phyloP scores from a whole-genome alignment of 2,888 invertebrate genomes.

The Gordius sp. region DNA sequence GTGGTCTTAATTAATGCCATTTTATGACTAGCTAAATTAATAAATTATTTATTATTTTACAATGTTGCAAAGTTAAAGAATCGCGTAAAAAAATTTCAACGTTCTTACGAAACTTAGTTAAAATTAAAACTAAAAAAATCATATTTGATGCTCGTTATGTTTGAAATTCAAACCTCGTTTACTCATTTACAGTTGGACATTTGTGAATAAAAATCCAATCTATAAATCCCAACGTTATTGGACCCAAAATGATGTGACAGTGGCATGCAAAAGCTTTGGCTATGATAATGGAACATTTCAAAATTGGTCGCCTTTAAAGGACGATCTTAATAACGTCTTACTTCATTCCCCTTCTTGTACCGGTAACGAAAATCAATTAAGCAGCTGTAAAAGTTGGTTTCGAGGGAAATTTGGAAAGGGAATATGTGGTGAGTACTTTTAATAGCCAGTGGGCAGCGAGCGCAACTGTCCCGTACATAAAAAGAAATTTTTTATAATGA shows the following conservation, averaged over 20 bases:
- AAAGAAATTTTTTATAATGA: not conserved
- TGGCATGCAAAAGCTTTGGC: not conserved
- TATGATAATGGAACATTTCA: conserved; percentile 2
- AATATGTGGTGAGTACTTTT: not conserved
- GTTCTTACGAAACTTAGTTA: too few species aligned
- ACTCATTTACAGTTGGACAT: conserved; percentile 12
- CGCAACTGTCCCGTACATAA: not conserved
- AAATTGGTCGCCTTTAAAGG: not conserved
- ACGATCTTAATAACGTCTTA: not conserved
- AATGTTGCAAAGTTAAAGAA: too few species aligned
- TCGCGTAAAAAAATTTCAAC: too few species aligned
- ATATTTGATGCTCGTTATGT: too few species aligned
- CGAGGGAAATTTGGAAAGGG: not conserved
- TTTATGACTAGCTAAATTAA: too few species aligned
- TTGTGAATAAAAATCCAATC: not conserved
- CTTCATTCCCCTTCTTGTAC: not conserved
- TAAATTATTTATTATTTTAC: too few species aligned
- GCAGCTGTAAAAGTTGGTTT: not conserved
- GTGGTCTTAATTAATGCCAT: too few species aligned
- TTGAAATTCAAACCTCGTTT: too few species aligned
- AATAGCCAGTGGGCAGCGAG: too few species aligned
- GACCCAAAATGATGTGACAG: not conserved
- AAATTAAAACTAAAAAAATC: too few species aligned
- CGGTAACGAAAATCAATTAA: not conserved
- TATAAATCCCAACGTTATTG: not conserved